Percentiles rank a stretch among this genome's conserved stretches.
phyloP scores from a whole-genome alignment of 1,140 invertebrate genomes.

The Drosophila tropicalis region DNA sequence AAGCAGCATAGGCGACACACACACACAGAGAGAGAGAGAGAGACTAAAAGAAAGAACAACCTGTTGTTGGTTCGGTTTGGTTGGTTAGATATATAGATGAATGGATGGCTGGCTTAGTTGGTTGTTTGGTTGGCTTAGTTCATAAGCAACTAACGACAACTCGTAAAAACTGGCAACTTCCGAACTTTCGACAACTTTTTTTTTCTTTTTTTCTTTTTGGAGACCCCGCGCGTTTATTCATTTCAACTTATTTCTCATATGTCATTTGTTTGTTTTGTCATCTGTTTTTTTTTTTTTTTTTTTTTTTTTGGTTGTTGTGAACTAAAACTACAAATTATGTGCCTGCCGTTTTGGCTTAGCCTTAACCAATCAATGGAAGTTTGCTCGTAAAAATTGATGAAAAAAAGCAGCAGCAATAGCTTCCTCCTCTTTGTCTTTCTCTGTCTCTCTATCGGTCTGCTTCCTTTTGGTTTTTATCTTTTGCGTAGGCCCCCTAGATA shows the following conservation, averaged over 20 bases:
- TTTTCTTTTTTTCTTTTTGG: background rate
- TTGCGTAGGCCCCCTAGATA: conserved; percentile 1
- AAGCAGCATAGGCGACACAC: conserved; percentile 8
- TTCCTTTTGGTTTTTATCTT: background rate
- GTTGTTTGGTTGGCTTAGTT: background rate
- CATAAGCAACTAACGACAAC: conserved; percentile 11
- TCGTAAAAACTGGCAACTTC: conserved; percentile 17
- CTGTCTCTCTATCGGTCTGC: no score
- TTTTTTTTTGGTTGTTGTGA: background rate
- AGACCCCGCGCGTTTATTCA: conserved; percentile 1
- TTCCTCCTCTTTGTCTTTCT: background rate
- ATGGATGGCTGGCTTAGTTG: background rate
- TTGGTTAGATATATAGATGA: background rate
- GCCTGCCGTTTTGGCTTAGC: conserved; percentile 20
- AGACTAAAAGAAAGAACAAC: conserved; percentile 9
- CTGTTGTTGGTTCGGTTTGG: background rate
- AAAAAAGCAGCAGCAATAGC: no score
- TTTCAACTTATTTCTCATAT: conserved; percentile 14
- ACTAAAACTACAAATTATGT: conserved; percentile 24
- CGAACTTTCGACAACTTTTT: conserved; percentile 19
- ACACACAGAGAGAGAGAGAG: background rate
- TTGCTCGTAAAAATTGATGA: conserved; percentile 11
- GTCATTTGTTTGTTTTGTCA: conserved; percentile 17
- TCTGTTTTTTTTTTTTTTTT: background rate
- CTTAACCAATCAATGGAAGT: conserved; percentile 13